Evolutionary conservation across 2,888 invertebrate species (phyloP), one percentile per base, ranked within the genome.

Genomic region (Melikaiella ostensackeni): DNA sequence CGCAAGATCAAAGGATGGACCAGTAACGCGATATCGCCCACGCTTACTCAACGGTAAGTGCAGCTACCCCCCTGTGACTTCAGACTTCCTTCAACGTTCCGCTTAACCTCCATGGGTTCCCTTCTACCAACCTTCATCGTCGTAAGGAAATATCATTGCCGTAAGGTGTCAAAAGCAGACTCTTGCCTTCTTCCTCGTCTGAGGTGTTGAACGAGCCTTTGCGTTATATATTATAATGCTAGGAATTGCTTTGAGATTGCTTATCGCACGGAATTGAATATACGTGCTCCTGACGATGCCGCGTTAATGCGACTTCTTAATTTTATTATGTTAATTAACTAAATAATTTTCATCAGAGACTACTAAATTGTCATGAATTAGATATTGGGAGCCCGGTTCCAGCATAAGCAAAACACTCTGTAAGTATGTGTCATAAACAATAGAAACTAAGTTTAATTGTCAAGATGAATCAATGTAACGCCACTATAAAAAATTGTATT

Each of bases 1-100:
- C 91, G 91, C 88, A 85, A 91, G 91, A 91, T 91, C 91, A 91
- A 91, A 91, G 91, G 88, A 84, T 85, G 84, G 82, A 80, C 80
- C 78, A 85, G 91, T 91, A 91, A 91, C 91, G 91, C 90, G 91
- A 91, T 91, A 91, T 90, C 89, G 87, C 85, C 84, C 84, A 84
- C 85, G 87, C 86, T 84, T 79, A 76, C 82, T 78, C 79, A 62
- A 70, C 55, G 30, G 70, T 70, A 27, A 50, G 70, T 50, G n/a
- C 33, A 70, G 61, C 13, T 57, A 57, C 75, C 79, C 77, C 50
- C 66, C 42, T 42, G 42, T 5, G 16, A 42, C 42, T 63, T 50
- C 24, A 33, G 38, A 50, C 64, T 30, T 33, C 57, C 57, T 76
- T 38, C 55, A 76, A 76, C 66, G 70, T 81, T 76, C 73, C 79